These are phyloP conservation scores for Cladorhizidae sp. DNA, from an alignment of 37 sponge, comb jelly and placozoan species.

Conservation along the genomic window DNA sequence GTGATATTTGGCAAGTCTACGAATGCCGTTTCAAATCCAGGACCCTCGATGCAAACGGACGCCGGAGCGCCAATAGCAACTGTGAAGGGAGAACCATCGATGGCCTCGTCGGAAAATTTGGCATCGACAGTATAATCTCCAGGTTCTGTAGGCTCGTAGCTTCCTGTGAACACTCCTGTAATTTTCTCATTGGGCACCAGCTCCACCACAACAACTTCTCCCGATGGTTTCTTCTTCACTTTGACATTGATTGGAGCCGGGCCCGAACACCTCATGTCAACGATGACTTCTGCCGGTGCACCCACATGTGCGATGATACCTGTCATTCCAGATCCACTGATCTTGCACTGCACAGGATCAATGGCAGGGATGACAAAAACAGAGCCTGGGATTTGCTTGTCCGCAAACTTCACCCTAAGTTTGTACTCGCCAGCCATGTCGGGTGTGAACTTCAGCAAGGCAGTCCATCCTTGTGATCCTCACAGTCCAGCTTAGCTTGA, in stretches of 20 bases:
- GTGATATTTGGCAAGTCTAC: slow-evolving; percentile 54
- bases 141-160: slow-evolving; percentile 66
- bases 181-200: slow-evolving; percentile 3
- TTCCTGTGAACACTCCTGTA: slow-evolving; percentile 25
- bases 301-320: slow-evolving; percentile 76
- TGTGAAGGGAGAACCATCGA: slow-evolving; percentile 73
- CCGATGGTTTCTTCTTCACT: slow-evolving; percentile 68
- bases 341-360: slow-evolving; percentile 78
- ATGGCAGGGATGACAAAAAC: slow-evolving; percentile 71
- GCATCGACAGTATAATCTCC: slow-evolving; percentile 78
- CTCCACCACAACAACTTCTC: slow-evolving; percentile 30
- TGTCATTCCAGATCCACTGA: slow-evolving; percentile 88
- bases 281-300: slow-evolving; percentile 62
- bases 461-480: slow-evolving; percentile 69
- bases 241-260: slow-evolving; percentile 63
- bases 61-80: slow-evolving; percentile 67
- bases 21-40: slow-evolving; percentile 67
- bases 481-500: slow-evolving; percentile 34
- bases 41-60: slow-evolving; percentile 52
- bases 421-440: slow-evolving; percentile 70
- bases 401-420: slow-evolving; percentile 63
- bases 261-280: slow-evolving; percentile 82
- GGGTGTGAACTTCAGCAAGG: slow-evolving; percentile 59
- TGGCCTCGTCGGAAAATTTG: slow-evolving; percentile 68
- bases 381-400: slow-evolving; percentile 74